A percentile compares a stretch with the other conserved stretches of the same genome.
Conservation (phyloP, 2,888 invertebrate species). For the Gibbula magus region DNA sequence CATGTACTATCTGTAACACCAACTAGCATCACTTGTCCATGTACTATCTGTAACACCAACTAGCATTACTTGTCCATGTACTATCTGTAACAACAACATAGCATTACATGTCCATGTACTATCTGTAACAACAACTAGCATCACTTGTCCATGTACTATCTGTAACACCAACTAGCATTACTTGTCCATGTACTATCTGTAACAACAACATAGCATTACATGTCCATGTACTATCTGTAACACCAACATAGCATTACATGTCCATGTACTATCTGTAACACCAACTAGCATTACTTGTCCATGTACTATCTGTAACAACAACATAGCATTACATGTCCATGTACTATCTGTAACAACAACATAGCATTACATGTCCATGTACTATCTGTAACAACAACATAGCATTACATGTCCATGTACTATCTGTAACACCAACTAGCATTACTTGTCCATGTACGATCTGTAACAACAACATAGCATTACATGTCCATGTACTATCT, state of each 20-base stretch:
- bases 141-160: not conserved
- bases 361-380: not conserved
- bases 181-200: not conserved
- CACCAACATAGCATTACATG: not conserved
- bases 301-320: not conserved
- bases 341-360: not conserved
- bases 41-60: not conserved
- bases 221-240: not conserved
- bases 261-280: not conserved
- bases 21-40: not conserved
- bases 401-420: not conserved
- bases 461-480: not conserved
- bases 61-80: not conserved
- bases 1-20: not conserved
- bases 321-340: not conserved
- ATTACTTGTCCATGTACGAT: not conserved
- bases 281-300: not conserved
- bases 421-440: not conserved
- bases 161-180: not conserved
- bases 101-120: no score
- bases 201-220: not conserved
- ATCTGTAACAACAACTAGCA: not conserved
- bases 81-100: not conserved
- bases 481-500: not conserved
- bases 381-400: not conserved